These are phyloP conservation scores for Ophthalmolycus amberensis DNA, from an alignment of 2,113 vertebrate genomes.

Conservation along the genomic window DNA sequence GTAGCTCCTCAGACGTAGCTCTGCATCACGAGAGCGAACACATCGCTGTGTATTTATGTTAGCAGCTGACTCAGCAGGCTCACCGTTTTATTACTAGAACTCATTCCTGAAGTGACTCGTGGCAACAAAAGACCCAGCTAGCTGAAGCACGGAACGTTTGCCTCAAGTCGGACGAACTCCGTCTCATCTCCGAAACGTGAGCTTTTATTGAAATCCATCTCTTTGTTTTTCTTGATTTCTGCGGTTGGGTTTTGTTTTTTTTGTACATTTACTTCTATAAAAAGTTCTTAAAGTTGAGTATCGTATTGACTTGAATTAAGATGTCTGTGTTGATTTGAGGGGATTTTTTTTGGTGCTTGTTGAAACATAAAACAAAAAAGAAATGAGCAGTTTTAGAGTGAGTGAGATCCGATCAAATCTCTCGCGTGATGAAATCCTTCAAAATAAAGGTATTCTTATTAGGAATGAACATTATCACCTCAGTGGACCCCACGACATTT, in stretches of 20 bases:
- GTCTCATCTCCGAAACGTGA: slow-evolving; percentile 4
- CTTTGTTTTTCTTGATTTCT: slow-evolving; percentile 45
- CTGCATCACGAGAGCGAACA: slow-evolving; percentile 43
- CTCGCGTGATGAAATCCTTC: not conserved
- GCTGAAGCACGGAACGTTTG: slow-evolving; percentile 62
- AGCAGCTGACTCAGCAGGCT: too few species aligned
- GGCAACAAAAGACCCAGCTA: slow-evolving; percentile 52
- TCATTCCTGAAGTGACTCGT: slow-evolving; percentile 64
- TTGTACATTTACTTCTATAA: slow-evolving; percentile 47
- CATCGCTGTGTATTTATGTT: slow-evolving; percentile 57
- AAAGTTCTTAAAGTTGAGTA: slow-evolving; percentile 44
- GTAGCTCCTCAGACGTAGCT: slow-evolving; percentile 71
- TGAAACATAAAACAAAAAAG: slow-evolving; percentile 51
- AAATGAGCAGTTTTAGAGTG: slow-evolving; percentile 21
- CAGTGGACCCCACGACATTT: slow-evolving; percentile 5
- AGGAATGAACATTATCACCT: not conserved
- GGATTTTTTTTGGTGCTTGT: slow-evolving; percentile 34
- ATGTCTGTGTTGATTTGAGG: slow-evolving; percentile 54
- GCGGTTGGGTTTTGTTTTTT: slow-evolving; percentile 6
- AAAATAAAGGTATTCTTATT: slow-evolving; percentile 7
- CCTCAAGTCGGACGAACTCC: slow-evolving; percentile 39
- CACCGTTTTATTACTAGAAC: not conserved
- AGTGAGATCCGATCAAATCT: slow-evolving; percentile 8
- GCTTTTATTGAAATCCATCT: slow-evolving; percentile 43
- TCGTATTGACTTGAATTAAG: slow-evolving; percentile 74